These are phyloP conservation scores for Puma concolor DNA, from an alignment of 2,113 vertebrate genomes.

Conservation along the genomic window DNA sequence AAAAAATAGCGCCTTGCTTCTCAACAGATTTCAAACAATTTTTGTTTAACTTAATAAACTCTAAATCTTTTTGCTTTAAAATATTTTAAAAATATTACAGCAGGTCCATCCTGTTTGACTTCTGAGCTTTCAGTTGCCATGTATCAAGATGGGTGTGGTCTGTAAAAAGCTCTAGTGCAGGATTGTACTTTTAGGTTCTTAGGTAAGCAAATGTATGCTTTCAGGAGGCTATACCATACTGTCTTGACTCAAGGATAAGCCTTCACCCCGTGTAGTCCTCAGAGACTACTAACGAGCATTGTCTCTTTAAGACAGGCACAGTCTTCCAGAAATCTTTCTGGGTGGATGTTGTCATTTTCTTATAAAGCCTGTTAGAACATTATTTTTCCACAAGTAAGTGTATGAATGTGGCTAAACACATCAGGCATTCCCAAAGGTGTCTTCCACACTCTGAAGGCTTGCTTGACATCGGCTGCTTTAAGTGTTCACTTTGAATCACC, in stretches of 20 bases:
- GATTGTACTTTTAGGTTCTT: background rate
- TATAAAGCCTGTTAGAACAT: background rate
- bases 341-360: background rate
- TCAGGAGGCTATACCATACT: background rate
- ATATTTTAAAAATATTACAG: conserved; percentile 2
- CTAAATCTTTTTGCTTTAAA: conserved; percentile 35
- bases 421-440: background rate
- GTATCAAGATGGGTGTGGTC: background rate
- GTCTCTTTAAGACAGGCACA: background rate
- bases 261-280: background rate
- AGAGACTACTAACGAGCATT: background rate
- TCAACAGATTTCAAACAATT: conserved; percentile 11
- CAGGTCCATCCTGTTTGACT: background rate
- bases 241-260: background rate
- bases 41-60: conserved; percentile 43
- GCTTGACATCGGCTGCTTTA: background rate
- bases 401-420: background rate
- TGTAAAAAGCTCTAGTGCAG: background rate
- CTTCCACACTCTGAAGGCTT: background rate
- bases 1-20: conserved; percentile 40
- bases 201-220: background rate
- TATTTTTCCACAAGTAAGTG: background rate
- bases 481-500: background rate
- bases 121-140: background rate
- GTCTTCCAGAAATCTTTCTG: background rate